Conservation (phyloP, 2,113 vertebrate species). For the Anoplopoma fimbria region DNA sequence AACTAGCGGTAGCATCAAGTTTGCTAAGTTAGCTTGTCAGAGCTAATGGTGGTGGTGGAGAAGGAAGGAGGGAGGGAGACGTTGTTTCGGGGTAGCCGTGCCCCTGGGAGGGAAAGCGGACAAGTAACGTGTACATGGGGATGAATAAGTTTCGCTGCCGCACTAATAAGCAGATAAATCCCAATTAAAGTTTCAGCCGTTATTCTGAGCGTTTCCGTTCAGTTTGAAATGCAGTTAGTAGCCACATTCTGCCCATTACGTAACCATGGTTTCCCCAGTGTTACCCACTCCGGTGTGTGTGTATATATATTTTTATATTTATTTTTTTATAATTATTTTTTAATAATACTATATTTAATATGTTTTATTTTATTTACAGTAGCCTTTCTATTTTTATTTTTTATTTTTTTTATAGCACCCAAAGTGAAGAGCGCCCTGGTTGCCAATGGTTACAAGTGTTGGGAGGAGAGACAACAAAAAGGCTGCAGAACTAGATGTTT, state of each 20-base stretch:
- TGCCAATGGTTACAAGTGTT: slow-evolving; percentile 33
- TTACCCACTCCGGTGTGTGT: background rate
- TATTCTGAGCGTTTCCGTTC: background rate
- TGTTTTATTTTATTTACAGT: background rate
- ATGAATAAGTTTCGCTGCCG: rapidly evolving
- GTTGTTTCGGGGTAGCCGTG: too few relatives aligned
- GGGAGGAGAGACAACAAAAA: background rate
- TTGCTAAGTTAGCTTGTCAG: slow-evolving; percentile 58
- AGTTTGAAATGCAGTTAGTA: background rate
- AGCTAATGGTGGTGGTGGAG: slow-evolving; percentile 60
- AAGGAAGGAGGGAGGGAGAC: too few relatives aligned
- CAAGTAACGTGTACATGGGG: background rate
- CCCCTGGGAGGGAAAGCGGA: background rate
- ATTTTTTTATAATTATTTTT: too few relatives aligned
- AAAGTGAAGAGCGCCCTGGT: background rate
- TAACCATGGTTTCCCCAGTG: slow-evolving; percentile 8
- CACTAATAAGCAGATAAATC: rapidly evolving
- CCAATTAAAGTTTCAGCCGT: rapidly evolving
- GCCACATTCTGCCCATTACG: slow-evolving; percentile 40
- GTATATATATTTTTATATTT: background rate
- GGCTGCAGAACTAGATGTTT: background rate
- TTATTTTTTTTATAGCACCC: background rate
- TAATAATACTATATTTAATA: rapidly evolving
- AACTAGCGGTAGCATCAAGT: slow-evolving; percentile 44
- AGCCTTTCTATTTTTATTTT: background rate